phyloP scores from a whole-genome alignment of 2,113 vertebrate genomes.

The Ctenomys sociabilis region DNA sequence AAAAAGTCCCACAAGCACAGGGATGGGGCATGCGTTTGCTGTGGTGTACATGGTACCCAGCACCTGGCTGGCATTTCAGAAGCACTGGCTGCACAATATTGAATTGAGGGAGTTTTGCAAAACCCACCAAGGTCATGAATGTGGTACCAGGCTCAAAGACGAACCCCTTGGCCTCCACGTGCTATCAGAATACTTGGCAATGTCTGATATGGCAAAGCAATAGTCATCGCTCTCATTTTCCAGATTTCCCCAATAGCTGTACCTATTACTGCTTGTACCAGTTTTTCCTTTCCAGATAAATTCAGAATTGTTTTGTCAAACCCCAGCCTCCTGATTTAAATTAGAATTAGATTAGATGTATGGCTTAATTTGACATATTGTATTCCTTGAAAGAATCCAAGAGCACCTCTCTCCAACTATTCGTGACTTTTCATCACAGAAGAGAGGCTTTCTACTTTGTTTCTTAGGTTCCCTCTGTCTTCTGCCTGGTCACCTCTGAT shows the following conservation, averaged over 20 bases:
- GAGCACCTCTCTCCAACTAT: neutral
- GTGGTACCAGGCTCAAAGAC: neutral
- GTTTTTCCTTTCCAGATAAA: constrained; percentile 31
- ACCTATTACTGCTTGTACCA: neutral
- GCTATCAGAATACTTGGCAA: neutral
- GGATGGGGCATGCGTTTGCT: too few species aligned
- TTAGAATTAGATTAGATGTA: constrained; percentile 21
- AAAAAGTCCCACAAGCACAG: neutral
- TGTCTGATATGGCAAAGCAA: neutral
- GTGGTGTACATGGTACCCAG: neutral
- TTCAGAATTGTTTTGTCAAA: constrained; percentile 31
- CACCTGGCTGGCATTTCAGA: neutral
- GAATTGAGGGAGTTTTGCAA: neutral
- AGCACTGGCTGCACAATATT: neutral
- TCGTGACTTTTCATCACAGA: neutral
- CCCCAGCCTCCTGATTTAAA: neutral
- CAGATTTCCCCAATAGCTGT: neutral
- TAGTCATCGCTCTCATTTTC: neutral
- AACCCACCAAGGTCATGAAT: neutral
- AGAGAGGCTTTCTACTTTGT: neutral
- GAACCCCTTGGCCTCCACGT: neutral
- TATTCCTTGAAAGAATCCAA: constrained; percentile 7
- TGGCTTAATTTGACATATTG: neutral
- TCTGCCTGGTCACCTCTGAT: neutral
- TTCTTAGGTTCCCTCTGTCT: neutral